Evolutionary conservation across 2,113 vertebrate genomes (phyloP).

Genomic region (Mormyrus lacerda): DNA sequence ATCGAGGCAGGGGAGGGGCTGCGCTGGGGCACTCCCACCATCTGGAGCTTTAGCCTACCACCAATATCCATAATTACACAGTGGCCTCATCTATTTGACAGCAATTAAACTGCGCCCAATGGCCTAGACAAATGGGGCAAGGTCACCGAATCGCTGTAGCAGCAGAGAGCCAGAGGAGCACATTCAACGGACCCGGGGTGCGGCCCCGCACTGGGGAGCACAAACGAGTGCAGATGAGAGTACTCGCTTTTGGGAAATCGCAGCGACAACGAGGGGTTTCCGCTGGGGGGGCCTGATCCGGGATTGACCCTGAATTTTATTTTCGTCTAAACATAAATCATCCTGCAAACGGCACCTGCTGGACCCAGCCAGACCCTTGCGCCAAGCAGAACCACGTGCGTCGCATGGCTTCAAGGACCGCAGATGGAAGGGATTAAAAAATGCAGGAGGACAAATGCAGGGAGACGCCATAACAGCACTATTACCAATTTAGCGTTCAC

Average conservation of each 20-base stretch:
- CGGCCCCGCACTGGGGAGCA: neutral
- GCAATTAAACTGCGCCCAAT: neutral
- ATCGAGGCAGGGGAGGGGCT: neutral
- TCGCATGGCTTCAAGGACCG: neutral
- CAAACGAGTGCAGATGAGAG: neutral
- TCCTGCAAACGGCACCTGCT: neutral
- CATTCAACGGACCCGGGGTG: neutral
- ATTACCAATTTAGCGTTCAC: neutral
- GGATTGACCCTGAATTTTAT: neutral
- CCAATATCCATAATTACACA: slow-evolving; percentile 10
- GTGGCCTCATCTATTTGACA: neutral
- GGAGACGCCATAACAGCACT: neutral
- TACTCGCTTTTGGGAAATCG: neutral
- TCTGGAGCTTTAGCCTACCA: neutral
- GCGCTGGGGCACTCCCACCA: neutral
- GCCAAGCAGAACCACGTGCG: neutral
- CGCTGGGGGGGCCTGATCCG: neutral
- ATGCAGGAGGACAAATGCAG: neutral
- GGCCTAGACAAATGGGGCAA: neutral
- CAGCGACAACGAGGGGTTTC: neutral
- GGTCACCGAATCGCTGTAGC: neutral
- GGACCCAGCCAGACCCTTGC: neutral
- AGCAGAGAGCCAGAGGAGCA: neutral
- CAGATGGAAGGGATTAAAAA: neutral
- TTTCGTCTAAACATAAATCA: neutral